These are phyloP conservation scores for Frankliniella fusca DNA, from an alignment of 2,888 invertebrate genomes.

Conservation along the genomic window DNA sequence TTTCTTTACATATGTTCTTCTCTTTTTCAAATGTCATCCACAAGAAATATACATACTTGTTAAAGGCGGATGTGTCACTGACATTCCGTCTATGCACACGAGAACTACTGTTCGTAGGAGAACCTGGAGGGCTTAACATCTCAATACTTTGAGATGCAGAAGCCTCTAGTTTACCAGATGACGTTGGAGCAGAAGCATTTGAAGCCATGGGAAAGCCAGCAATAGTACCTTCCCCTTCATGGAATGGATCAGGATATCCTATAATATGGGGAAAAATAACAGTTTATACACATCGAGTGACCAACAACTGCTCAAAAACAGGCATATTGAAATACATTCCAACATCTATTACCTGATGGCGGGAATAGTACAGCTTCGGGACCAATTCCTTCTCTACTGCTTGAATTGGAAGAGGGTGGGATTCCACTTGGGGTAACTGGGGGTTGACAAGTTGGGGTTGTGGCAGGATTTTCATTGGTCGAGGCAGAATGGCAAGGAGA, in stretches of 20 bases:
- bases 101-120: constrained; percentile 28
- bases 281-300: constrained; percentile 4
- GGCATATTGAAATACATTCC: neutral
- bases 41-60: constrained; percentile 57
- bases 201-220: constrained; percentile 45
- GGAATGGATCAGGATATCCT: constrained; percentile 67
- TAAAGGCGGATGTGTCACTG: constrained; percentile 78
- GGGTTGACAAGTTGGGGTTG: constrained; percentile 29
- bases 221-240: constrained; percentile 48
- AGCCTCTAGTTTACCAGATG: neutral
- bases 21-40: constrained; percentile 18
- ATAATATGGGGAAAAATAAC: neutral
- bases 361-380: constrained; percentile 57
- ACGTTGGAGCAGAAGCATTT: constrained; percentile 40
- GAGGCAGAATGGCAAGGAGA: constrained; percentile 28
- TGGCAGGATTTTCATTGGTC: constrained; percentile 25
- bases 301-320: constrained; percentile 1
- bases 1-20: neutral
- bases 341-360: constrained; percentile 49
- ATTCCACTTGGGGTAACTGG: constrained; percentile 36
- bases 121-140: constrained; percentile 27
- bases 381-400: constrained; percentile 32
- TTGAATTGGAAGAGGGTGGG: constrained; percentile 36
- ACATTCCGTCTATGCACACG: constrained; percentile 68
- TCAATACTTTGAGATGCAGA: constrained; percentile 36